Conservation (phyloP, 2,113 vertebrate species). For the Odobenus rosmarus region DNA sequence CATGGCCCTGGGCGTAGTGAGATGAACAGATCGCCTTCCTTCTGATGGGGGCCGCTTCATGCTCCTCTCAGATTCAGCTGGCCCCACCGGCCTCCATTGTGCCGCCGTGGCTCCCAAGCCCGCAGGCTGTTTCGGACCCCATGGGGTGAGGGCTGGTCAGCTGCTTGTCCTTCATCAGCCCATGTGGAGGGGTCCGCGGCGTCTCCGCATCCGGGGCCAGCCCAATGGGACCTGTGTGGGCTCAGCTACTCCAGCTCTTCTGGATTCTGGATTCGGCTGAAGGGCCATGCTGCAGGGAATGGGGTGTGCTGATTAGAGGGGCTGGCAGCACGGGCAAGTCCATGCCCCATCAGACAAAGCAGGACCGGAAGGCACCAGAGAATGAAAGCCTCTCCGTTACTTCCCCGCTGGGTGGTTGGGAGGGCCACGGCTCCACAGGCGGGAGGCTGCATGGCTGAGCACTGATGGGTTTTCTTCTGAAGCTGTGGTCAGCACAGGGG, state of each 20-base stretch:
- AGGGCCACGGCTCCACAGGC: not conserved
- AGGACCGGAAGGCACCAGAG: not conserved
- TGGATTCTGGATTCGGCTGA: not conserved
- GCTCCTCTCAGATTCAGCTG: accelerated
- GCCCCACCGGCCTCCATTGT: accelerated
- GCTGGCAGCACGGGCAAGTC: accelerated
- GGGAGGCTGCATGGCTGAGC: not conserved
- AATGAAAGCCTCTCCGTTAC: not conserved
- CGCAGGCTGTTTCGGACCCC: accelerated
- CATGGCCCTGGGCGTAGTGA: not conserved
- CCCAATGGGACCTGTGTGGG: accelerated
- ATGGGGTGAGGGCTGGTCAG: not conserved
- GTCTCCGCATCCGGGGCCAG: not conserved
- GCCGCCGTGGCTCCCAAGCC: accelerated
- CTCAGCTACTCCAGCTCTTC: not conserved
- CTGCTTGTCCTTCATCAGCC: accelerated
- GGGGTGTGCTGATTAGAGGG: not conserved
- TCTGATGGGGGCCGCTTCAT: accelerated
- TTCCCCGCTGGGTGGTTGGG: not conserved
- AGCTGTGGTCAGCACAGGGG: not conserved
- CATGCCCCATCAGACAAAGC: accelerated
- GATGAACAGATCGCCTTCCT: too few relatives aligned
- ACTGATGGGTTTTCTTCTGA: not conserved
- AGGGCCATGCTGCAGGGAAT: accelerated
- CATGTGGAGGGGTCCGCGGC: not conserved